These are phyloP conservation scores for Odontophorus gujanensis DNA, from an alignment of 2,113 vertebrate genomes.

Conservation along the genomic window DNA sequence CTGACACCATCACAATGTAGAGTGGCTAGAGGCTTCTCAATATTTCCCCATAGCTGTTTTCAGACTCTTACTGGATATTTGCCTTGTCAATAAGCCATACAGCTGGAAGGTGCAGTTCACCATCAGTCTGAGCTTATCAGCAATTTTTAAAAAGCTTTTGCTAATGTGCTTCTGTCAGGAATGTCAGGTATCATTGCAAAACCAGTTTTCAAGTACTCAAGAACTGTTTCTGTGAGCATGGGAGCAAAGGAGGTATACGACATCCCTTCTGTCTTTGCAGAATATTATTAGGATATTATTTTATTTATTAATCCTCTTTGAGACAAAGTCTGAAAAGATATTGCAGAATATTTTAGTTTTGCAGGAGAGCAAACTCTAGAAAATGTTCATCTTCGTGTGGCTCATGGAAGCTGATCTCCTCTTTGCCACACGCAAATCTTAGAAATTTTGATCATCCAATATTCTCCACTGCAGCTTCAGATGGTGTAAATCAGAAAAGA, in stretches of 20 bases:
- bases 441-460: background rate
- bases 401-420: background rate
- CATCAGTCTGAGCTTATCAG: conserved; percentile 13
- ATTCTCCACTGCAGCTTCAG: background rate
- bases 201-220: background rate
- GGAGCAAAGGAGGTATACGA: background rate
- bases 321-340: background rate
- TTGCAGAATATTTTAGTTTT: background rate
- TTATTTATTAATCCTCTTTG: background rate
- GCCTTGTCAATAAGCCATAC: background rate
- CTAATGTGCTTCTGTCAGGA: conserved; percentile 8
- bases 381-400: fast-evolving
- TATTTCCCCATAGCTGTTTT: background rate
- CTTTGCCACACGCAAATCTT: background rate
- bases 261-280: background rate
- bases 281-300: background rate
- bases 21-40: background rate
- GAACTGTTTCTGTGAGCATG: background rate
- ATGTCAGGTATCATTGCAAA: background rate
- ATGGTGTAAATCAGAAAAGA: background rate
- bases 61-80: background rate
- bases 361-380: background rate
- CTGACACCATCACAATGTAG: background rate
- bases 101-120: background rate
- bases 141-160: conserved; percentile 17